Evolutionary conservation across 2,113 vertebrate species (phyloP), one percentile per base, ranked within the genome.

Genomic region (Aegithalos caudatus): DNA sequence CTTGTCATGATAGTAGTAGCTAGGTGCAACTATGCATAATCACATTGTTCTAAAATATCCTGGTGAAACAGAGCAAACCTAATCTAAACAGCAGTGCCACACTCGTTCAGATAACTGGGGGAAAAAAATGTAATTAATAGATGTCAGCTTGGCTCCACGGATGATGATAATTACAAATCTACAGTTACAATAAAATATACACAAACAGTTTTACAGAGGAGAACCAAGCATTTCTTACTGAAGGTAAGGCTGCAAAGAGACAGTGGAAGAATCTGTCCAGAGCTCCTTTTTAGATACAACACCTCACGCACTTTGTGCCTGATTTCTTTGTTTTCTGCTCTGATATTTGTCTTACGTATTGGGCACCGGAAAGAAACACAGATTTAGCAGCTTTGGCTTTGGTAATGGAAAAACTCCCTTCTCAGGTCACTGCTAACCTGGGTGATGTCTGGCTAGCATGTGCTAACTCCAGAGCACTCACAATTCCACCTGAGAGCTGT

Each of bases 1-100:
- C 97, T 98, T 97, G 95, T 98, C 96, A 97, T 95, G 85, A 92
- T 96, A 95, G 97, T 94, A 94, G 95, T 95, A 98, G 95, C 85
- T 96, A 95, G 98, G 97, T 98, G 91, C 74, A 84, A 97, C 96
- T 83, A 42, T 58, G 93, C 97, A 96, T 97, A 95, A 93, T 83
- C 95, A 97, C 94, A 97, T 98, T 98, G 97, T 97, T 98, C 94
- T 97, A 61, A 98, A 97, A 92, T 60, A 96, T 95, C 94, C 91
- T 78, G 77, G 95, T 87, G 90, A 95, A 95, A 90, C 73, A 95
- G 92, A 93, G 94, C 85, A 93, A 96, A 88, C 95, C 73, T 89
- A 62, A 85, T 82, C 91, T 95, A 95, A 97, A 96, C 72, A 95
- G 86, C 51, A 62, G 47, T 61, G 82, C 92, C 72, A 81, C 61